Base-by-base conservation (phyloP, 2,797 vertebrate genomes). In the Pteropus rufus region DNA sequence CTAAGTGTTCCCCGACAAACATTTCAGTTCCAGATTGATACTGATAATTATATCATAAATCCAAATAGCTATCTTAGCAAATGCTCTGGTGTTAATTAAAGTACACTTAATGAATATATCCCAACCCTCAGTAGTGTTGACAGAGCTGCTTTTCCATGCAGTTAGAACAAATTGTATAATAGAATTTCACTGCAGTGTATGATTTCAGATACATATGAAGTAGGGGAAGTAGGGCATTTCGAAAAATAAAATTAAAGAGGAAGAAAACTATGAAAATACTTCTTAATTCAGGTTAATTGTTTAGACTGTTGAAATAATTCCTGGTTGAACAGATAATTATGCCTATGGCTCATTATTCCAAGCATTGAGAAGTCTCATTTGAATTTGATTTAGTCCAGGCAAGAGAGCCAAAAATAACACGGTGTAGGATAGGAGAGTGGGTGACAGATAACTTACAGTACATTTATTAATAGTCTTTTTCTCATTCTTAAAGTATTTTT, bases 11-110 rank as follows among this genome's bases (percentile, higher is more conserved):
- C 41, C 54, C n/a, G 19, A 96, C 21, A 96, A 29, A 76, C 54
- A 87, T 93, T 96, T 93, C 49, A 86, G 49, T 65, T 94, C 69
- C 80, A 80, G 39, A 72, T 80, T 83, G 34, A 69, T 82, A 93
- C 24, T 82, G 72, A 81, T 64, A 95, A 95, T 94, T 93, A 46
- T 82, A 80, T 91, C 58, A 94, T 93, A 94, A 96, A 95, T 93
- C 67, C 86, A 95, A 96, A 70, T 64, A 75, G 82, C 23, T 93
- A 67, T 86, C 36, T 91, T 34, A 87, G 72, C 52, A 94, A 95
- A 81, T 80, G 14, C 34, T 96, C 58, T 87, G 24, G 15, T 91
- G 34, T 89, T 94, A 93, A 96, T 95, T 95, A 87, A 89, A 75
- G 18, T 39, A 16, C 46, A 91, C 56, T 93, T 82, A 91, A 86